phyloP scores from a whole-genome alignment of 2,113 vertebrate species.

The Tonatia bakeri region DNA sequence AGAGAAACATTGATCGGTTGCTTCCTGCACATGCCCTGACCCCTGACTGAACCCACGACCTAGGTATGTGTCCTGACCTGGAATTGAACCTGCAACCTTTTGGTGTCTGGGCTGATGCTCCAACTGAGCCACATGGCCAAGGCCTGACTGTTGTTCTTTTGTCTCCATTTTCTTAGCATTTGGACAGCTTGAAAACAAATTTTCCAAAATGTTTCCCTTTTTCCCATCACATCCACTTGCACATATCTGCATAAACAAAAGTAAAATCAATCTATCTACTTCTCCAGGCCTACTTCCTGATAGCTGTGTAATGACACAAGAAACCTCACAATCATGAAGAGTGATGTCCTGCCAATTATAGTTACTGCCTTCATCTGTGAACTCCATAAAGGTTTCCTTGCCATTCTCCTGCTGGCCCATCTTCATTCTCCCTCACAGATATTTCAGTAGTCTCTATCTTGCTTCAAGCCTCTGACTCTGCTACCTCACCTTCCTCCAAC shows the following conservation, averaged over 20 bases:
- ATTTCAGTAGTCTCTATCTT: neutral
- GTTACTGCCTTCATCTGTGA: neutral
- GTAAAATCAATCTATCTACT: neutral
- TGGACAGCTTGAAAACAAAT: neutral
- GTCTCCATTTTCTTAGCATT: neutral
- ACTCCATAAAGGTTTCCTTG: neutral
- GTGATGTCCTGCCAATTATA: neutral
- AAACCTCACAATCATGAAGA: neutral
- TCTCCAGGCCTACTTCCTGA: neutral
- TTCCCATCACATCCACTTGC: neutral
- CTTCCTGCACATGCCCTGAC: no score
- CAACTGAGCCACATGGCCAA: no score
- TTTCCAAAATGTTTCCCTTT: neutral
- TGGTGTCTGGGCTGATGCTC: no score
- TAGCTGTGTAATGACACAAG: neutral
- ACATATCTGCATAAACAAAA: neutral
- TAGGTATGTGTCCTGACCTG: no score
- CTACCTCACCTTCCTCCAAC: neutral
- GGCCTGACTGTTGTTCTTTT: neutral
- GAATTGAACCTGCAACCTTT: no score
- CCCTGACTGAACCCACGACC: no score
- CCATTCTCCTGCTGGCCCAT: neutral
- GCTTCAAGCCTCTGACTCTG: neutral
- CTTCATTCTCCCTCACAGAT: neutral
- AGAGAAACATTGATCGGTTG: no score